Conservation (phyloP, 2,888 invertebrate genomes). For the Sesamia inferens region DNA sequence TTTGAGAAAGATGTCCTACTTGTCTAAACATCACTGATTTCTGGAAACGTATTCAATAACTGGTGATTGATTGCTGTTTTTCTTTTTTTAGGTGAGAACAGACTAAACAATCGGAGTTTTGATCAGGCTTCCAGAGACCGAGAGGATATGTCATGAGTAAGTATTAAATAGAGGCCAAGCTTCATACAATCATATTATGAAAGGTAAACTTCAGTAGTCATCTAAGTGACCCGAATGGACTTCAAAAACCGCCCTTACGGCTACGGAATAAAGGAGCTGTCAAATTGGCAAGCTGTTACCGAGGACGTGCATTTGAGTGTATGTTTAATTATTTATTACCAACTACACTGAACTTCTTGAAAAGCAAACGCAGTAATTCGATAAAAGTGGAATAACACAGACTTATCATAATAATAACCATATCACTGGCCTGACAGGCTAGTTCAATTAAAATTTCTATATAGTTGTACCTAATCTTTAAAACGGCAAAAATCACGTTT, state of each 20-base stretch:
- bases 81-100: not conserved
- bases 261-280: not conserved
- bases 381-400: too few relatives aligned
- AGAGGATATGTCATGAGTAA: not conserved
- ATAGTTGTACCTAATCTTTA: too few relatives aligned
- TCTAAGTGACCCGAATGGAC: not conserved
- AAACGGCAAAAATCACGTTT: too few relatives aligned
- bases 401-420: too few relatives aligned
- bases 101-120: not conserved
- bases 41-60: not conserved
- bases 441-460: not conserved
- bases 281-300: not conserved
- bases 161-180: not conserved
- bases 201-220: not conserved
- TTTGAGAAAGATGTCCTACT: not conserved
- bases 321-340: too few relatives aligned
- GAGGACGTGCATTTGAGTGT: too few relatives aligned
- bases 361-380: too few relatives aligned
- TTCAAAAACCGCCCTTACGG: not conserved
- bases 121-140: not conserved
- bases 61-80: not conserved
- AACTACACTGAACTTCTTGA: too few relatives aligned
- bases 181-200: conserved; percentile 5
- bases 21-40: not conserved
- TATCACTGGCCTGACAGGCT: not conserved